These are phyloP conservation scores for Cairina moschata DNA, from an alignment of 2,113 vertebrate species.

Conservation along the genomic window DNA sequence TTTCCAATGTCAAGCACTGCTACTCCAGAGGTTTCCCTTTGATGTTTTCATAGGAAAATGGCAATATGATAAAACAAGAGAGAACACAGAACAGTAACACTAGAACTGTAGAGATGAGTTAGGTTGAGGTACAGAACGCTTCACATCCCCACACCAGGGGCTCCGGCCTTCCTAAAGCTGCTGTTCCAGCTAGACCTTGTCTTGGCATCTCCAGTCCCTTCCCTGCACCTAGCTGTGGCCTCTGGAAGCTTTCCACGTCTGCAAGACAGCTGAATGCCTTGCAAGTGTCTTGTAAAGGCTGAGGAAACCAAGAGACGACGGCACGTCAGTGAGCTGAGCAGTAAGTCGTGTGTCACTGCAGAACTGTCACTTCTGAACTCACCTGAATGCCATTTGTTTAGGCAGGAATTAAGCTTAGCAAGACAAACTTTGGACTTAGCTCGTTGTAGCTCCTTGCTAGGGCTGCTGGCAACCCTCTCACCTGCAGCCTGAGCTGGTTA, in stretches of 20 bases:
- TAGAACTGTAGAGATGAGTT: not conserved
- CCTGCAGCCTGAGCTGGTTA: not conserved
- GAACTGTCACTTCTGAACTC: not conserved
- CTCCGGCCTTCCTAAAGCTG: not conserved
- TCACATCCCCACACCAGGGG: not conserved
- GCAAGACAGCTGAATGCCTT: not conserved
- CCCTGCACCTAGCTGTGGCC: fast-evolving
- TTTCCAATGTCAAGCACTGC: not conserved
- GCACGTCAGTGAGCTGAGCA: not conserved
- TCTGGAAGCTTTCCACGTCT: not conserved
- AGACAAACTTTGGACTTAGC: not conserved
- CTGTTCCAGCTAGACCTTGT: not conserved
- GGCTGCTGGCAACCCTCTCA: not conserved
- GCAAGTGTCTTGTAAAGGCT: not conserved
- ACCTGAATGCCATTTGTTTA: not conserved
- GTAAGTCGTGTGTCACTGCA: fast-evolving
- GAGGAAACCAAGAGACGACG: not conserved
- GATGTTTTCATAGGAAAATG: not conserved
- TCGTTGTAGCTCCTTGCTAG: not conserved
- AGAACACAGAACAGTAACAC: not conserved
- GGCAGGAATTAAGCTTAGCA: not conserved
- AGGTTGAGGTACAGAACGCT: not conserved
- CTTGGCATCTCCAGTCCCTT: not conserved
- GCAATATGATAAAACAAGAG: not conserved
- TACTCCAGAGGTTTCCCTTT: not conserved